A percentile compares a stretch with the other conserved stretches of the same genome.
phyloP scores from a whole-genome alignment of 2,113 vertebrate species.

The Aptenodytes forsteri region DNA sequence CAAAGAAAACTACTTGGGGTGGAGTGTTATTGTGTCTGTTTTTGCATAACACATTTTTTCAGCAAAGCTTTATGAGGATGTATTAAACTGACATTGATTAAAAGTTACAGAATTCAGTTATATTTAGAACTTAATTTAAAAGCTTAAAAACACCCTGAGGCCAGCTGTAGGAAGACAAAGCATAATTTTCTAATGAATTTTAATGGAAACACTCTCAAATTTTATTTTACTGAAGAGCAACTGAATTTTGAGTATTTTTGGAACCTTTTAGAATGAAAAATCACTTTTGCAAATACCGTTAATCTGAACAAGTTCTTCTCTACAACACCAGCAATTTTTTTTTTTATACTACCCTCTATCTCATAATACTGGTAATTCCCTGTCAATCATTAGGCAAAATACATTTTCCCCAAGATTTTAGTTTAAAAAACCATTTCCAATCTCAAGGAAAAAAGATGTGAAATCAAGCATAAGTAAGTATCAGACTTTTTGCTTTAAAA shows the following conservation, averaged over 20 bases:
- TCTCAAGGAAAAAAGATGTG: background rate
- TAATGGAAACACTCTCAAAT: background rate
- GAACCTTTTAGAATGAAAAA: background rate
- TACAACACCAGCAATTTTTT: background rate
- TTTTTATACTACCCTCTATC: background rate
- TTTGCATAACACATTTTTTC: background rate
- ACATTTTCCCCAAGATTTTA: background rate
- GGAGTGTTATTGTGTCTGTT: background rate
- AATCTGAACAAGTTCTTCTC: background rate
- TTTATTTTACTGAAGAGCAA: background rate
- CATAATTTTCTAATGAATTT: background rate
- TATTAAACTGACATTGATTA: constrained; percentile 22
- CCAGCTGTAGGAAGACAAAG: background rate
- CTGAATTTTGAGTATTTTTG: background rate
- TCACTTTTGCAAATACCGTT: background rate
- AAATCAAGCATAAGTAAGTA: background rate
- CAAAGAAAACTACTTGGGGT: background rate
- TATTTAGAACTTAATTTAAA: constrained; percentile 29
- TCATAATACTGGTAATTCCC: background rate
- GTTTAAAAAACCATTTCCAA: background rate
- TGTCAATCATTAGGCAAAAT: background rate
- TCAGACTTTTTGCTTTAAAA: background rate
- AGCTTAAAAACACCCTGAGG: constrained; percentile 10
- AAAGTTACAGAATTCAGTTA: constrained; percentile 11
- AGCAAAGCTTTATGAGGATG: background rate